Conservation (phyloP, 1,140 invertebrate species). For the Bathynomus jamesi region DNA sequence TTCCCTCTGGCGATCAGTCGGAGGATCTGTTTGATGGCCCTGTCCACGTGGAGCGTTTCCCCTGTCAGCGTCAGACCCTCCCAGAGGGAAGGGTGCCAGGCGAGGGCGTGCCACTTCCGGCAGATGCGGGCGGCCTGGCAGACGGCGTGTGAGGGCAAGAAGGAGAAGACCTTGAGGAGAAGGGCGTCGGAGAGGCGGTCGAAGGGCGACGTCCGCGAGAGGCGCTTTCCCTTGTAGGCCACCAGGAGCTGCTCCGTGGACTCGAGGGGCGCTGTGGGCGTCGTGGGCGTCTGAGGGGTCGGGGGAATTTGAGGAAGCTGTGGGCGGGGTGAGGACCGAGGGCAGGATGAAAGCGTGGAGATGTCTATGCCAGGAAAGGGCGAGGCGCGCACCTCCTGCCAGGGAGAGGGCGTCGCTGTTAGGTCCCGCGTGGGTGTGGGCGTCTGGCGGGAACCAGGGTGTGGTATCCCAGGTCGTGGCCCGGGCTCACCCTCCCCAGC, state of each 20-base stretch:
- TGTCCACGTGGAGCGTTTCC: conserved; percentile 57
- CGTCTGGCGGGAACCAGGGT: conserved; percentile 56
- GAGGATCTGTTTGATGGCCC: conserved; percentile 54
- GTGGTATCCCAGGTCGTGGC: conserved; percentile 65
- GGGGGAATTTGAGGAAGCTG: conserved; percentile 37
- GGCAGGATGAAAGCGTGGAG: conserved; percentile 27
- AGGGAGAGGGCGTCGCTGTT: conserved; percentile 19
- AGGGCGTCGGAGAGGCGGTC: conserved; percentile 50
- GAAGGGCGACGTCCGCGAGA: conserved; percentile 41
- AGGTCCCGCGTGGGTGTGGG: conserved; percentile 23
- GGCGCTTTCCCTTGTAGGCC: conserved; percentile 40
- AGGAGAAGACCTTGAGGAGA: conserved; percentile 57
- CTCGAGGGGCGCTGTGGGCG: conserved; percentile 22
- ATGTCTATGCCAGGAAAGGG: conserved; percentile 27
- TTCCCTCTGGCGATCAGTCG: conserved; percentile 34
- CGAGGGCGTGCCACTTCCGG: conserved; percentile 65
- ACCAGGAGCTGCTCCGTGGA: conserved; percentile 34
- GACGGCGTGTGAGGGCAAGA: conserved; percentile 66
- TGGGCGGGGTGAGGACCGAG: conserved; percentile 32
- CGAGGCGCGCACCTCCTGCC: conserved; percentile 27
- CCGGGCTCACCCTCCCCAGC: conserved; percentile 44
- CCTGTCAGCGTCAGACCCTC: conserved; percentile 57
- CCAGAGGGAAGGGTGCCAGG: conserved; percentile 73
- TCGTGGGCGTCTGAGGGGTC: conserved; percentile 17
- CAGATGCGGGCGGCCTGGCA: conserved; percentile 72